Conservation (phyloP, 2,113 vertebrate genomes). For the Caloenas nicobarica region DNA sequence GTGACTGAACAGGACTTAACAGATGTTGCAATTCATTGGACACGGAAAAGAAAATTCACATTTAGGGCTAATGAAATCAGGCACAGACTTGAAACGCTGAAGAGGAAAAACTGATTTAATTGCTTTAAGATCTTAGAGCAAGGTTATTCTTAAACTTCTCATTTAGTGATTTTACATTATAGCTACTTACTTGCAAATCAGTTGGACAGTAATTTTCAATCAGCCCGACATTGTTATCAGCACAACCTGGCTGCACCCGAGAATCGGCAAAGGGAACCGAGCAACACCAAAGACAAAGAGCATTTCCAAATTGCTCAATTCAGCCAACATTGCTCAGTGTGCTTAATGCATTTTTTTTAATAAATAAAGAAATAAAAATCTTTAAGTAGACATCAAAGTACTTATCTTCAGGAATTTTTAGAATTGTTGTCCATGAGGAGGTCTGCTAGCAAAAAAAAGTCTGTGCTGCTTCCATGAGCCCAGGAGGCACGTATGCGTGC, state of each 20-base stretch:
- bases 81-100: slow-evolving; percentile 25
- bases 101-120: neutral
- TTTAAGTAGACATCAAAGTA: neutral
- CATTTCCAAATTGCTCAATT: neutral
- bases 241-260: neutral
- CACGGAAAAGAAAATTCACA: slow-evolving; percentile 1
- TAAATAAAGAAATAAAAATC: no score
- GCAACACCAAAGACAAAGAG: neutral
- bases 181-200: neutral
- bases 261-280: neutral
- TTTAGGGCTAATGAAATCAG: slow-evolving; percentile 23
- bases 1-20: neutral
- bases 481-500: neutral
- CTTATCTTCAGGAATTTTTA: slow-evolving; percentile 16
- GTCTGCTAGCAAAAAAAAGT: neutral
- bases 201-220: neutral
- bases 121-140: neutral
- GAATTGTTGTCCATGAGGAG: neutral
- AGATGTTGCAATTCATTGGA: neutral
- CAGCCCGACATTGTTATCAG: neutral
- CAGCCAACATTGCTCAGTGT: neutral
- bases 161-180: neutral
- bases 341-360: neutral
- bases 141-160: neutral
- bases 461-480: slow-evolving; percentile 52